A percentile compares a stretch with the other conserved stretches of the same genome.
Evolutionary conservation across 2,888 invertebrate genomes (phyloP).

Genomic region (Hyles lineata): DNA sequence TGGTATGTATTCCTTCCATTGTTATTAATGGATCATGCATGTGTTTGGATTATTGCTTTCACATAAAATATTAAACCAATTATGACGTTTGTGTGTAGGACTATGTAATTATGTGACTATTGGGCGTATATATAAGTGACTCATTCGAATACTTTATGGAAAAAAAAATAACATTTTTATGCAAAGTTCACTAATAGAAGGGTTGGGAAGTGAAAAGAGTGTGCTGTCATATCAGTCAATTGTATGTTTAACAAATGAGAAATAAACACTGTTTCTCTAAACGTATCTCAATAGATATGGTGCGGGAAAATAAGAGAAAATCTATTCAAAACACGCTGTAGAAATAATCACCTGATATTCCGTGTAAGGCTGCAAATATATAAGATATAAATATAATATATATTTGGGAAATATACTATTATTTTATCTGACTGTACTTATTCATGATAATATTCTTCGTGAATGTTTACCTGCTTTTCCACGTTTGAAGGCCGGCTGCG

Average conservation of each 20-base stretch:
- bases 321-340: not conserved
- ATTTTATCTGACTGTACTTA: too few relatives aligned
- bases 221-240: not conserved
- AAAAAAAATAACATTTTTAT: not conserved
- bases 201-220: not conserved
- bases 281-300: not conserved
- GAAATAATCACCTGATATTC: constrained; percentile 80
- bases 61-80: too few relatives aligned
- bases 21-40: too few relatives aligned
- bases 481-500: constrained; percentile 85
- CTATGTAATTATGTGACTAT: too few relatives aligned
- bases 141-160: too few relatives aligned
- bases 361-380: constrained; percentile 74
- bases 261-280: not conserved
- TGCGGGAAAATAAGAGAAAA: not conserved
- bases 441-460: too few relatives aligned
- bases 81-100: too few relatives aligned
- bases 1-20: too few relatives aligned
- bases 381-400: constrained; percentile 32
- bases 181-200: not conserved
- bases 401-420: too few relatives aligned
- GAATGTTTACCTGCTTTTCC: constrained; percentile 91
- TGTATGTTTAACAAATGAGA: not conserved
- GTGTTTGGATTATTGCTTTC: too few relatives aligned
- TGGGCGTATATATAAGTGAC: too few relatives aligned